These are phyloP conservation scores for Rattus norvegicus DNA, from an alignment of 2,113 vertebrate species.

Conservation along the genomic window GRCr8 NC_086029.1:69537501-69538000, in stretches of 20 bases:
- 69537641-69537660: no score
- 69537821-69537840: background rate
- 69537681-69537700: background rate
- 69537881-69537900: background rate
- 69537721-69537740: background rate
- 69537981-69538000: background rate
- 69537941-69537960: background rate
- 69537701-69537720: background rate
- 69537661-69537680: background rate
- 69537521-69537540: background rate
- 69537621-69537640: background rate
- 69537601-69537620: background rate
- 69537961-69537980: background rate
- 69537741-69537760: background rate
- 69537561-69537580: background rate
- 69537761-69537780: accelerated
- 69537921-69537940: background rate
- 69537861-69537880: background rate
- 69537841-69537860: background rate
- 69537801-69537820: background rate
- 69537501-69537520: background rate
- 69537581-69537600: background rate
- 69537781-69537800: background rate
- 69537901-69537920: background rate
- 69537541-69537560: background rate